phyloP scores from a whole-genome alignment of 2,113 vertebrate genomes.

The Solenodon paradoxus region DNA sequence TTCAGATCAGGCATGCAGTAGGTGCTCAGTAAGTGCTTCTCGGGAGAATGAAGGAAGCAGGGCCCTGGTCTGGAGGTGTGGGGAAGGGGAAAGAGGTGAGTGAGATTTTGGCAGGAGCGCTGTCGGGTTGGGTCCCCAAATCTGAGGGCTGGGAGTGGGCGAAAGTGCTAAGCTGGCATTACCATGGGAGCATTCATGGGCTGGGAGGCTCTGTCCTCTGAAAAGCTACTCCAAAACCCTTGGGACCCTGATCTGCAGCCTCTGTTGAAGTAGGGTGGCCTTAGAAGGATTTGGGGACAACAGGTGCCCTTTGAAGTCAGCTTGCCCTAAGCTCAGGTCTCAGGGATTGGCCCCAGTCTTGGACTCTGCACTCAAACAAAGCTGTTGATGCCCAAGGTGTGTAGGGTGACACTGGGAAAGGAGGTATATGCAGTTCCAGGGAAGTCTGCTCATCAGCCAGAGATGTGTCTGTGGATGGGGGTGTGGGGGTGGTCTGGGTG shows the following conservation, averaged over 20 bases:
- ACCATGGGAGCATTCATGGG: fast-evolving
- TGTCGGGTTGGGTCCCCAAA: background rate
- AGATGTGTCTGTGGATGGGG: background rate
- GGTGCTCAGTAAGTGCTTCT: background rate
- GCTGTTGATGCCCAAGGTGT: background rate
- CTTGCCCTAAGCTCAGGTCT: background rate
- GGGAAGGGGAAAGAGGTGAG: background rate
- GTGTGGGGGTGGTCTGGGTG: too few relatives aligned
- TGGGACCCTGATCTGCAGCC: background rate
- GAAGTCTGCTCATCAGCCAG: background rate
- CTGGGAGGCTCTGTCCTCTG: background rate
- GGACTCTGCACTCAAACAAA: background rate
- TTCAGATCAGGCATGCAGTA: background rate
- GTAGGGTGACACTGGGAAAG: background rate
- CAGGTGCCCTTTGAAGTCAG: background rate
- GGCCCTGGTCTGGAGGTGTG: background rate
- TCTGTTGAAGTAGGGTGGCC: background rate
- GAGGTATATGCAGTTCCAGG: background rate
- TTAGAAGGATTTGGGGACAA: background rate
- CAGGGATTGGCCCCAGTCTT: background rate
- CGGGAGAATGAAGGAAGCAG: background rate
- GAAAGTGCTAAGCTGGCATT: background rate
- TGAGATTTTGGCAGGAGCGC: background rate
- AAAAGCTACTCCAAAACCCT: background rate
- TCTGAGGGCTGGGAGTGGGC: fast-evolving